Conservation (phyloP, 2,797 vertebrate genomes). For the Thripadectes ignobilis region DNA sequence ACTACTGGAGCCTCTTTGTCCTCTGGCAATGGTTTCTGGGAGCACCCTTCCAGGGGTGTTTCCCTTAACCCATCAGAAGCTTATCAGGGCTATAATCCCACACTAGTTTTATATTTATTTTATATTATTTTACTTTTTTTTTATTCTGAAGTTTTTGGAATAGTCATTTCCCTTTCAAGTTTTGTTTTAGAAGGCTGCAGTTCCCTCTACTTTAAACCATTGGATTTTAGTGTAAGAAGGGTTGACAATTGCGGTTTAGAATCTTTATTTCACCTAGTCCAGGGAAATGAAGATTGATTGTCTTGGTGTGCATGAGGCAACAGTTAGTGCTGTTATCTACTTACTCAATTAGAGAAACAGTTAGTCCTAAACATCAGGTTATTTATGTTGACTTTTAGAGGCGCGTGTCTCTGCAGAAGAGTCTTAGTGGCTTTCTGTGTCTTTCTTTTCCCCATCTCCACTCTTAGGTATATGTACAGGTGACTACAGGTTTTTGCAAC, state of each 20-base stretch:
- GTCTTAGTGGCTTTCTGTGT: background rate
- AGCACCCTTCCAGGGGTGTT: too few relatives aligned
- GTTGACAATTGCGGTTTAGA: background rate
- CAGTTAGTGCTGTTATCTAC: background rate
- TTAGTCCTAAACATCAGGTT: background rate
- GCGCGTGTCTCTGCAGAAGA: background rate
- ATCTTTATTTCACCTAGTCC: background rate
- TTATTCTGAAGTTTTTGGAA: background rate
- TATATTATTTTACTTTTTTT: too few relatives aligned
- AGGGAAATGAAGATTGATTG: background rate
- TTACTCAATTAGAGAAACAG: background rate
- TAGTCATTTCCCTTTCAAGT: background rate
- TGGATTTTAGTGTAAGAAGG: background rate
- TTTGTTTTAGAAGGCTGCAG: background rate
- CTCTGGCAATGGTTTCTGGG: too few relatives aligned
- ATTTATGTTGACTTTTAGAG: background rate
- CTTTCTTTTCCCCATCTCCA: background rate
- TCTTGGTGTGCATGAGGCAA: background rate
- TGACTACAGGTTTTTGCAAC: background rate
- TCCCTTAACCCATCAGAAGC: too few relatives aligned
- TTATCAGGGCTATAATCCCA: too few relatives aligned
- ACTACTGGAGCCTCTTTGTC: too few relatives aligned
- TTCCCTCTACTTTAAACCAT: background rate
- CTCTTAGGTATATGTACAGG: background rate
- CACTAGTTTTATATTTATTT: too few relatives aligned